Conservation (phyloP, 2,888 invertebrate species). For the Odontomyia ornata region DNA sequence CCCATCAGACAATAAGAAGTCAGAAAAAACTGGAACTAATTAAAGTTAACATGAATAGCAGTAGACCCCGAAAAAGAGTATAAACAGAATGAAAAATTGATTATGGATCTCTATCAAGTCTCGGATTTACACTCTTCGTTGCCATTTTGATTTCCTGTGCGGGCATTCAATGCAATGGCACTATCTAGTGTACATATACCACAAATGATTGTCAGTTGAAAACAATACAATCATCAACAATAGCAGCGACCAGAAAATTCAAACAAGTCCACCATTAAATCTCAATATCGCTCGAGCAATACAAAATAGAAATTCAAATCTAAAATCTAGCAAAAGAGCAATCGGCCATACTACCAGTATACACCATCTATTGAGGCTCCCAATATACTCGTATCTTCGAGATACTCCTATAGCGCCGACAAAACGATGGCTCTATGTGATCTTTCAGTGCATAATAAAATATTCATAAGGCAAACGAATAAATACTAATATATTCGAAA, state of each 20-base stretch:
- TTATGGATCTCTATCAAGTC: not conserved
- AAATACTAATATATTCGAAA: slow-evolving; percentile 18
- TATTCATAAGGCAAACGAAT: slow-evolving; percentile 42
- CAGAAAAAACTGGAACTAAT: not conserved
- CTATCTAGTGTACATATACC: not conserved
- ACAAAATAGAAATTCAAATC: slow-evolving; percentile 5
- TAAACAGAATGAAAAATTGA: not conserved
- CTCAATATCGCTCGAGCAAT: not conserved
- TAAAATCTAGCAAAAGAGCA: not conserved
- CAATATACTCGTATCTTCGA: too few species aligned
- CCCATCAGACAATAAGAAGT: not conserved
- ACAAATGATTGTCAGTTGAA: not conserved
- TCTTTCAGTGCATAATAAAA: slow-evolving; percentile 29
- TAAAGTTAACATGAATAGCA: not conserved
- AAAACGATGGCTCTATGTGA: not conserved
- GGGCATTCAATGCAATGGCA: not conserved
- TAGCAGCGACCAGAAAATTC: too few species aligned
- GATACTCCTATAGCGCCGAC: too few species aligned
- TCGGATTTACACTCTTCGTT: not conserved
- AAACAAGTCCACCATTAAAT: too few species aligned
- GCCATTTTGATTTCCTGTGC: slow-evolving; percentile 5
- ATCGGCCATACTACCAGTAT: too few species aligned
- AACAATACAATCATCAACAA: not conserved
- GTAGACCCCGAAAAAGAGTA: not conserved
- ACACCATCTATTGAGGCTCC: too few species aligned